These are phyloP conservation scores for Zootermopsis nevadensis DNA, from an alignment of 2,888 invertebrate species.

Conservation along the genomic window DNA sequence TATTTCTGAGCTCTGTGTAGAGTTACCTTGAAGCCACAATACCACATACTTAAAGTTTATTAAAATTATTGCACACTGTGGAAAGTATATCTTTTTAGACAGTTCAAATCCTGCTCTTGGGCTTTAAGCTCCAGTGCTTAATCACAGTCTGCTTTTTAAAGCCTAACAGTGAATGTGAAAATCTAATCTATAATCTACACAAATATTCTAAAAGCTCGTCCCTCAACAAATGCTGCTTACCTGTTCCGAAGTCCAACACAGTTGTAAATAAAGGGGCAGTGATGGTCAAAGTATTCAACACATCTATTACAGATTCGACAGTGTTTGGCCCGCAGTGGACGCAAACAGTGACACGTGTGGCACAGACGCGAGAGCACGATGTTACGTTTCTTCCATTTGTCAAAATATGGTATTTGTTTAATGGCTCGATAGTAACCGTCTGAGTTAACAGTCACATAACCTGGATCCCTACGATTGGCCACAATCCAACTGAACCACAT, in stretches of 20 bases:
- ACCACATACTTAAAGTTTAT: too few relatives aligned
- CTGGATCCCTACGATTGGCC: conserved; percentile 89
- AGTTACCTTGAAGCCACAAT: too few relatives aligned
- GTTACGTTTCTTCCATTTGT: conserved; percentile 91
- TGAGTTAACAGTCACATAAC: conserved; percentile 88
- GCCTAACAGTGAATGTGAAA: too few relatives aligned
- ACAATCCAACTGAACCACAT: conserved; percentile 96
- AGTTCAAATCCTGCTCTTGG: too few relatives aligned
- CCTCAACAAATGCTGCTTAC: conserved; percentile 58
- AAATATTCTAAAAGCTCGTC: too few relatives aligned
- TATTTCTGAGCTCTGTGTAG: too few relatives aligned
- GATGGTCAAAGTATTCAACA: conserved; percentile 91
- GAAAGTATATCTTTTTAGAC: too few relatives aligned
- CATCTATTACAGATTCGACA: conserved; percentile 88
- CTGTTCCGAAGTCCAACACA: conserved; percentile 91
- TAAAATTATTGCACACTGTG: too few relatives aligned
- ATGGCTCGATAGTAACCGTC: conserved; percentile 92
- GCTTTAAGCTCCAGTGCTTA: too few relatives aligned
- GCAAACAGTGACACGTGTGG: conserved; percentile 89
- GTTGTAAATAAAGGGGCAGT: conserved; percentile 95
- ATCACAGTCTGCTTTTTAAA: too few relatives aligned
- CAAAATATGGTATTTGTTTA: conserved; percentile 91
- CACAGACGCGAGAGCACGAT: conserved; percentile 81
- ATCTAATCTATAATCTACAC: too few relatives aligned
- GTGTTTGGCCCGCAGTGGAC: conserved; percentile 90